A percentile compares a stretch with the other conserved stretches of the same genome.
Evolutionary conservation across 1,140 invertebrate species (phyloP).

Genomic region (Bombus polaris): DNA sequence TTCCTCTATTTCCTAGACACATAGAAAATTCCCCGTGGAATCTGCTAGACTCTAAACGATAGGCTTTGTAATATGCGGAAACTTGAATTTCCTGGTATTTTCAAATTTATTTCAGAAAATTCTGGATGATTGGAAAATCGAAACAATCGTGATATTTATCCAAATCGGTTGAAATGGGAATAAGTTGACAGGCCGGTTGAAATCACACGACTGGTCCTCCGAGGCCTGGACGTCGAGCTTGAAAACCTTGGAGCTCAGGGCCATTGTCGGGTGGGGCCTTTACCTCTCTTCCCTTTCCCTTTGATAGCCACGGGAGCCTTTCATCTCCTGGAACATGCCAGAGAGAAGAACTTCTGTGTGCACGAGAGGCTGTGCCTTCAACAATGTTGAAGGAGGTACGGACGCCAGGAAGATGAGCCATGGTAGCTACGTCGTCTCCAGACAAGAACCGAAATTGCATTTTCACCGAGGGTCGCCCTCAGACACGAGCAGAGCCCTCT

Average conservation of each 20-base stretch:
- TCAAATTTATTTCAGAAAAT: background rate
- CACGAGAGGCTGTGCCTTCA: conserved; percentile 44
- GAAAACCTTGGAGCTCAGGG: conserved; percentile 56
- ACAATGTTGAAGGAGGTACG: conserved; percentile 50
- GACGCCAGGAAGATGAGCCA: conserved; percentile 32
- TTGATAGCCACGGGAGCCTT: conserved; percentile 55
- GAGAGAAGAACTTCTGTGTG: conserved; percentile 38
- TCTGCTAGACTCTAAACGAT: background rate
- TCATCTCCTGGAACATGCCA: conserved; percentile 47
- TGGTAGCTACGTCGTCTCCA: conserved; percentile 40
- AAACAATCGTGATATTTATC: too few relatives aligned
- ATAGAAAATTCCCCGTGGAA: background rate
- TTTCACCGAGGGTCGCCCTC: conserved; percentile 35
- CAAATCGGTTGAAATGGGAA: background rate
- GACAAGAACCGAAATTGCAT: conserved; percentile 58
- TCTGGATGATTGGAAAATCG: background rate
- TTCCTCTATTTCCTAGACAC: background rate
- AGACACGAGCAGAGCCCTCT: background rate
- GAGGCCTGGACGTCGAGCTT: conserved; percentile 27
- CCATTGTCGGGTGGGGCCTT: conserved; percentile 53
- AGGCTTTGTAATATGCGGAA: background rate
- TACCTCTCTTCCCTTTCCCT: conserved; percentile 53
- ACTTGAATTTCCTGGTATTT: background rate
- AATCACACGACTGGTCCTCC: conserved; percentile 31
- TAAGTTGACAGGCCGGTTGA: conserved; percentile 4